phyloP scores from a whole-genome alignment of 2,888 invertebrate species.

The Harpagoxenus sublaevis region DNA sequence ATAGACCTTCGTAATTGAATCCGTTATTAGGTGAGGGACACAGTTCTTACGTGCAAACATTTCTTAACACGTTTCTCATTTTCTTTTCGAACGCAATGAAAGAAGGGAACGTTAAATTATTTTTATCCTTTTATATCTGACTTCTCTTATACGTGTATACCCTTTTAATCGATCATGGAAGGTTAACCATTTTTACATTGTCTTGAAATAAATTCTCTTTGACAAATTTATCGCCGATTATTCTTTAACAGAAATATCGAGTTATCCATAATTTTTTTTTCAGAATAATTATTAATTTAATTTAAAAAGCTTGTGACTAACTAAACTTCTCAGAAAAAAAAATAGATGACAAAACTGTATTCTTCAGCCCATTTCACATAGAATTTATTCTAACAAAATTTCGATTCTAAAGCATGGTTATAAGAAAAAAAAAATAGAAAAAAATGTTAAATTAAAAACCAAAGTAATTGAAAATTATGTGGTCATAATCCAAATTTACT shows the following conservation, averaged over 20 bases:
- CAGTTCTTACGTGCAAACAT: conserved; percentile 28
- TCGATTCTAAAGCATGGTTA: neutral
- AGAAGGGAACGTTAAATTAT: conserved; percentile 22
- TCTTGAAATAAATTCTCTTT: neutral
- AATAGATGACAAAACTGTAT: neutral
- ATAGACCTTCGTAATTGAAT: conserved; percentile 57
- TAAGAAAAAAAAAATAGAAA: neutral
- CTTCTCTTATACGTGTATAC: neutral
- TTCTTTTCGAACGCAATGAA: conserved; percentile 40
- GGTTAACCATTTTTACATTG: neutral
- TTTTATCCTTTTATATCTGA: neutral
- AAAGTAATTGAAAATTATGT: neutral
- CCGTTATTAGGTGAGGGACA: conserved; percentile 59
- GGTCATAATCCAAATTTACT: neutral
- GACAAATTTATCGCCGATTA: neutral
- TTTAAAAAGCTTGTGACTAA: neutral
- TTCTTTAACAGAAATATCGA: conserved; percentile 6
- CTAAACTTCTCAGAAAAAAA: neutral
- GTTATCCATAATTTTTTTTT: neutral
- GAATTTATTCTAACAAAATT: conserved; percentile 3
- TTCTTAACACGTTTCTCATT: conserved; percentile 36
- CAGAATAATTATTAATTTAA: neutral
- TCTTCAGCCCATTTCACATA: neutral
- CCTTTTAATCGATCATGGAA: neutral
- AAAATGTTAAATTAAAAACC: neutral